Base-by-base conservation (phyloP, 2,113 vertebrate genomes). In the Sterrhoptilus dennistouni region DNA sequence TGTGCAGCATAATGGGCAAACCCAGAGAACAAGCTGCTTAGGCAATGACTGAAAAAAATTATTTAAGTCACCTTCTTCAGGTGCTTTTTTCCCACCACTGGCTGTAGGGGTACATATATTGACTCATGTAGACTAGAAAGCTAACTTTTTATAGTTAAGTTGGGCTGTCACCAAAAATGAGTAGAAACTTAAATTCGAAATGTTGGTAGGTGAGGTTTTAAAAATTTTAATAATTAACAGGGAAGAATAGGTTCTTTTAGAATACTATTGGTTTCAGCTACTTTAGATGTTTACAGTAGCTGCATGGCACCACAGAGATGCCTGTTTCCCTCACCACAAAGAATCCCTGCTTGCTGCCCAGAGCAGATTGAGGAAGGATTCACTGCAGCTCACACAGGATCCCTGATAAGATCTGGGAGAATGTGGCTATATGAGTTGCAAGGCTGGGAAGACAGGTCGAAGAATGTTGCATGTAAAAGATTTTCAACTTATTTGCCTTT, bases 381-480 rank as follows among this genome's bases (percentile, higher is more conserved):
- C 33, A 29, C 44, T 72, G 38, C 3, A 38, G 40, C 35, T 81
- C 44, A 14, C 63, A 60, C n/a, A 82, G 78, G 36, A 47, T 19
- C 24, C 29, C 35, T 38, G 40, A 27, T 9, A 59, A 23, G 18
- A 63, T 44, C 23, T 38, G 59, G 42, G 29, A 40, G 19, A 71
- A 53, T 0, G 0, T 45, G 28, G 47, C 42, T 35, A 1, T 13
- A 21, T 5, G n/a, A 22, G 11, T 38, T 81, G 17, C 45, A 69
- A 61, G 72, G 74, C 28, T 66, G 38, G 31, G 29, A 66, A 92
- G 61, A 56, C 0, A 69, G 33, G 10, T 11, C 65, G 24, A 93
- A 83, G 24, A 28, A 91, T 53, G 36, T 18, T 69, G 45, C 28
- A 44, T 11, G 10, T 36, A 31, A 77, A 81, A 20, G 9, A 57